Percentiles rank a stretch among this genome's conserved stretches.
phyloP scores from a whole-genome alignment of 2,797 vertebrate species.

The Choloepus didactylus region DNA sequence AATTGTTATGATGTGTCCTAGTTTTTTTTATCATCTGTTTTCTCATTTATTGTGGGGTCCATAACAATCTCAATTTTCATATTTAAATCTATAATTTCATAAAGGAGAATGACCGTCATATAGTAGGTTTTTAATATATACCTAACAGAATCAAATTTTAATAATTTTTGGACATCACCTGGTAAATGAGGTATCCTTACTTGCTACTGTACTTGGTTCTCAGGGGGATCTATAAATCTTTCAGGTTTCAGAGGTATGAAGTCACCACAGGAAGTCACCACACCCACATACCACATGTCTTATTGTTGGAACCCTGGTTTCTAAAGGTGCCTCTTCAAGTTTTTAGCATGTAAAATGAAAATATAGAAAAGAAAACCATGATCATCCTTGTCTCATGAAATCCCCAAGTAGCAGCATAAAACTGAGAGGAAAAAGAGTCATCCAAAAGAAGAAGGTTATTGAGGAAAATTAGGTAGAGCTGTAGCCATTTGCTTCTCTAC shows the following conservation, averaged over 20 bases:
- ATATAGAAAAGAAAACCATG: neutral
- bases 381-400: neutral
- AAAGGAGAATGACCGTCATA: neutral
- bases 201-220: neutral
- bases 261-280: neutral
- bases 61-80: neutral
- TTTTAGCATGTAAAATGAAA: neutral
- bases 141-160: neutral
- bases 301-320: neutral
- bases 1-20: neutral
- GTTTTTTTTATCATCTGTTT: neutral
- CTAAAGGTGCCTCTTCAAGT: neutral
- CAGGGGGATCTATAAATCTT: neutral
- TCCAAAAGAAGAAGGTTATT: neutral
- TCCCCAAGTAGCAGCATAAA: neutral
- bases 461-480: neutral
- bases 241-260: neutral
- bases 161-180: neutral
- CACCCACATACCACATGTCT: neutral
- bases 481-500: neutral
- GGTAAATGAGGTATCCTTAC: neutral
- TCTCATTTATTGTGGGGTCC: neutral
- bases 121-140: neutral
- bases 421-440: neutral
- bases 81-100: constrained; percentile 5